Conservation (phyloP, 1,140 invertebrate species). For the Lithobius niger region DNA sequence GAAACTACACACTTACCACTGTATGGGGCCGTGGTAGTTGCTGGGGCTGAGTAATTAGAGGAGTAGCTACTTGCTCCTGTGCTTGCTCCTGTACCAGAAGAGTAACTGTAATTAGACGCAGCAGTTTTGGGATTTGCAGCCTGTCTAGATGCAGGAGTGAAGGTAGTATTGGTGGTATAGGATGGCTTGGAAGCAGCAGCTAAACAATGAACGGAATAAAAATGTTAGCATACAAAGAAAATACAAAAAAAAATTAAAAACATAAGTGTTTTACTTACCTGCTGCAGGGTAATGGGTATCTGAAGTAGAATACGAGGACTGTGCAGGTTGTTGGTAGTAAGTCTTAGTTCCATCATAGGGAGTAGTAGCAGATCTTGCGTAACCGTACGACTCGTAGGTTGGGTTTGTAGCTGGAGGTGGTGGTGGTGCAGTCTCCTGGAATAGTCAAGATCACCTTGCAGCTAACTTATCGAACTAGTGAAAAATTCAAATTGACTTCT, state of each 20-base stretch:
- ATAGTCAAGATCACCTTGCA: slow-evolving; percentile 20
- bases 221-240: background rate
- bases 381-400: slow-evolving; percentile 3
- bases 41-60: slow-evolving; percentile 27
- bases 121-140: slow-evolving; percentile 19
- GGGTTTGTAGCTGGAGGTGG: background rate
- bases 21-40: slow-evolving; percentile 57
- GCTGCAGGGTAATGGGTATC: background rate
- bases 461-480: background rate
- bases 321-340: slow-evolving; percentile 24
- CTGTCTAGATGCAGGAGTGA: background rate
- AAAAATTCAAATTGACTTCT: background rate
- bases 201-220: background rate
- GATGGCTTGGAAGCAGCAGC: slow-evolving; percentile 1
- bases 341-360: slow-evolving; percentile 30
- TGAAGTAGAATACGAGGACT: background rate
- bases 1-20: slow-evolving; percentile 22
- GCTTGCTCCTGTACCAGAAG: background rate
- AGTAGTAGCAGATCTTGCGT: slow-evolving; percentile 11
- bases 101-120: slow-evolving; percentile 12
- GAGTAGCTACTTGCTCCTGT: background rate
- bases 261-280: background rate
- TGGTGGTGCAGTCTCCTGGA: slow-evolving; percentile 13
- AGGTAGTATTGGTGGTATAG: slow-evolving; percentile 1
- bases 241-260: background rate